Evolutionary conservation across 2,113 vertebrate genomes (phyloP).

Genomic region (Callopanchax toddi): DNA sequence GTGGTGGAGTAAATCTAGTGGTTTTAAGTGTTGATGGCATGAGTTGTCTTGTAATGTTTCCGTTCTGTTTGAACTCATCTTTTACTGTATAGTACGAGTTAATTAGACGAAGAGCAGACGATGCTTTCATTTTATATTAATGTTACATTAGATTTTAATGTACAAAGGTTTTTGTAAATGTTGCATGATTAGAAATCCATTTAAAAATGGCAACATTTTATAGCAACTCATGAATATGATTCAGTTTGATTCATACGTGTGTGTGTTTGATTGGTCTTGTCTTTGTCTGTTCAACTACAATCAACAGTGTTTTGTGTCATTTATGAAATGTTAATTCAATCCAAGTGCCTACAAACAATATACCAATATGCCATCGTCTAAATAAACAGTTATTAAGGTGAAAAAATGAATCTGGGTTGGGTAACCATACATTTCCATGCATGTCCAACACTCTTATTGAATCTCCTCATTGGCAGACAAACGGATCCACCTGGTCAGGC

Average conservation of each 20-base stretch:
- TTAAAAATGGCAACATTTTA: background rate
- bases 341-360: background rate
- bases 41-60: conserved; percentile 10
- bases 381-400: background rate
- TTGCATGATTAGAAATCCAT: background rate
- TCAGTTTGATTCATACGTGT: too few relatives aligned
- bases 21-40: background rate
- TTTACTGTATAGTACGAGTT: background rate
- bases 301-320: background rate
- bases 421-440: background rate
- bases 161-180: background rate
- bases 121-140: background rate
- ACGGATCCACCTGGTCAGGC: background rate
- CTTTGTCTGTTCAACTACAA: background rate
- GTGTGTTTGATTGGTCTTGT: too few relatives aligned
- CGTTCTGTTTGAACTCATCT: conserved; percentile 22
- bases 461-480: conserved; percentile 13
- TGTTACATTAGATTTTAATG: background rate
- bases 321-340: background rate
- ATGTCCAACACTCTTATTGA: background rate
- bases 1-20: background rate
- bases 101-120: background rate
- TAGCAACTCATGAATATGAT: background rate
- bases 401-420: background rate
- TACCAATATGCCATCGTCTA: background rate